phyloP scores from a whole-genome alignment of 2,797 vertebrate genomes.

The Acanthurus tractus region DNA sequence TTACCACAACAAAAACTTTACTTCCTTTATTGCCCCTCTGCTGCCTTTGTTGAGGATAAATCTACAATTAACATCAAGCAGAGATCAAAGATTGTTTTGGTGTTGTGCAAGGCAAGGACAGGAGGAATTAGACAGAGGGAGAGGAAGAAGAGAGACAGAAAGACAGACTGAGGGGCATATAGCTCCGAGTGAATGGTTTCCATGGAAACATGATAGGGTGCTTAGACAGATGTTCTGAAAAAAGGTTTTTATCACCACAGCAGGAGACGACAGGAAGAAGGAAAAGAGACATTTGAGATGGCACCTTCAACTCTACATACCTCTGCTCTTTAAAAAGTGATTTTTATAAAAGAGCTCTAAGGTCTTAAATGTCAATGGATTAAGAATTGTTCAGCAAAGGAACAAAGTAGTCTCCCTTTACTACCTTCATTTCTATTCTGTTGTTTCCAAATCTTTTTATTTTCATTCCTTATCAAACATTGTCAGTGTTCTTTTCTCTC shows the following conservation, averaged over 20 bases:
- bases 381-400: conserved; percentile 27
- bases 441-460: background rate
- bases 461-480: background rate
- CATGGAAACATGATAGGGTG: conserved; percentile 74
- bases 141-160: conserved; percentile 18
- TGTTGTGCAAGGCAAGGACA: conserved; percentile 18
- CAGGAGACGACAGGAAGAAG: conserved; percentile 42
- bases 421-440: background rate
- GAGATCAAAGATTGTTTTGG: conserved; percentile 38
- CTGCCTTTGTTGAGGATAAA: conserved; percentile 27
- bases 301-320: conserved; percentile 32
- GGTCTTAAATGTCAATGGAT: conserved; percentile 25
- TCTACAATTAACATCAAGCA: conserved; percentile 39
- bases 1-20: conserved; percentile 7
- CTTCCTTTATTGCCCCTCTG: background rate
- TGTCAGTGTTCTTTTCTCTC: background rate
- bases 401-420: conserved; percentile 15
- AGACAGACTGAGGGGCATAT: conserved; percentile 35
- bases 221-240: conserved; percentile 71
- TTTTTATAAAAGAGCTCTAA: background rate
- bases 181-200: conserved; percentile 73
- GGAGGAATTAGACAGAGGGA: conserved; percentile 31
- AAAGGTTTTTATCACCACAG: conserved; percentile 65
- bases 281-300: conserved; percentile 32
- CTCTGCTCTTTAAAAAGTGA: conserved; percentile 3